These are phyloP conservation scores for Gymnocheta viridis DNA, from an alignment of 2,888 invertebrate genomes.

Conservation along the genomic window DNA sequence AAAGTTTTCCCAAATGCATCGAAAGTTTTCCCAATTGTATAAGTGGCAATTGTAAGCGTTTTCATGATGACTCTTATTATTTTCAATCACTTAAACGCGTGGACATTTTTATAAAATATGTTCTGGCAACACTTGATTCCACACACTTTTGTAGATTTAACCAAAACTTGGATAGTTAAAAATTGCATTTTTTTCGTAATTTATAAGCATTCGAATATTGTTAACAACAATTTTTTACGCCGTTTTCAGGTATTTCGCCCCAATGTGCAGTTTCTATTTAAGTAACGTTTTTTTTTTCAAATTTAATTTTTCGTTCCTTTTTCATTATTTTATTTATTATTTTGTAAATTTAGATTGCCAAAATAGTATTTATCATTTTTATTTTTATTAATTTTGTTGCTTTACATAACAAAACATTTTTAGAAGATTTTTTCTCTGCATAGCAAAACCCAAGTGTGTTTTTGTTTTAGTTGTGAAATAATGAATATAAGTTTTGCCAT, in stretches of 20 bases:
- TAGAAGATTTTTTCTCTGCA: not conserved
- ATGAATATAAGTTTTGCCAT: conserved; percentile 10
- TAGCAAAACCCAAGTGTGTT: conserved; percentile 19
- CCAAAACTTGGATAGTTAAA: too few species aligned
- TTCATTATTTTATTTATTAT: conserved; percentile 43
- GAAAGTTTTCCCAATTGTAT: too few species aligned
- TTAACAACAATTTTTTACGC: not conserved
- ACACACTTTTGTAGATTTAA: too few species aligned
- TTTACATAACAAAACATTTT: conserved; percentile 56
- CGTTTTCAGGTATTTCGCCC: not conserved
- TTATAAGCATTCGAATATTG: not conserved
- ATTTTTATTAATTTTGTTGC: conserved; percentile 32
- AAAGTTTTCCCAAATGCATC: too few species aligned
- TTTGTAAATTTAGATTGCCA: conserved; percentile 49
- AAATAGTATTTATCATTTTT: conserved; percentile 33
- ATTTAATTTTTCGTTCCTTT: not conserved
- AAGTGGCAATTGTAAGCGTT: too few species aligned
- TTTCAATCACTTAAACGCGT: too few species aligned
- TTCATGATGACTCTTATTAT: too few species aligned
- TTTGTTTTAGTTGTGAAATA: conserved; percentile 36
- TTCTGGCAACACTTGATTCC: too few species aligned
- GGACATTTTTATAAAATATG: too few species aligned
- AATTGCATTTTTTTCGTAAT: too few species aligned
- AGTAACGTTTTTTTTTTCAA: conserved; percentile 29
- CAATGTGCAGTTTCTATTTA: conserved; percentile 31